Base-by-base conservation (phyloP, 2,797 vertebrate genomes). In the Hephaestus fuliginosus region DNA sequence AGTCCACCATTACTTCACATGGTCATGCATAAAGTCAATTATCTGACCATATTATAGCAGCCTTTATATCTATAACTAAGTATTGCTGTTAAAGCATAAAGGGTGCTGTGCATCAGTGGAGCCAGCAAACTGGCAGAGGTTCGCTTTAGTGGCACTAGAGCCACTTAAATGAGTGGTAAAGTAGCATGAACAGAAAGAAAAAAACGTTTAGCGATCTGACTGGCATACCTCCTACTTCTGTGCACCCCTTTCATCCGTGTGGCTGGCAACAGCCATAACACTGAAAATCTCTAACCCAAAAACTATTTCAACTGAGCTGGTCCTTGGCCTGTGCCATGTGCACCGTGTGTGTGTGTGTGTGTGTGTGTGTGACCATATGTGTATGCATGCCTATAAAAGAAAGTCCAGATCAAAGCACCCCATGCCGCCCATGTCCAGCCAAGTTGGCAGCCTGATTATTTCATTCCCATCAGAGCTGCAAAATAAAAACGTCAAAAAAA, bases 321-420 rank as follows among this genome's bases (percentile, higher is more conserved):
- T 70, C 56, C 55, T 65, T 44, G 44, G 78, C 22, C 15, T 49
- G 51, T 70, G 80, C 52, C 58, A 58, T 70, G 53, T 57, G 30
- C 57, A 43, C 15, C 3, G 6, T 74, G 43, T 58, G 30, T 60
- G 43, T 70, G 44, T 44, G 25, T 57, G 9, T 69, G 57, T 52
- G 3, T 56, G 64, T 58, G 18, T 76, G 62, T 46, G 17, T 39
- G 64, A 41, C 73, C 52, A 57, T 88, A 62, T 81, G 80, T 78
- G 69, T 72, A 44, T 57, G 78, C 13, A 70, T 56, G 73, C 8
- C 48, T 65, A 60, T 78, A 56, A 88, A 87, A 86, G 52, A 80
- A 86, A 83, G 83, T 85, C 86, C 70, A 87, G 82, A 91, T 93
- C 90, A 93, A 92, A 93, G 89, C 41, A 0, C 74, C 66, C 64